Evolutionary conservation across 2,888 invertebrate species (phyloP).

Genomic region (Pasiphila rectangulata): DNA sequence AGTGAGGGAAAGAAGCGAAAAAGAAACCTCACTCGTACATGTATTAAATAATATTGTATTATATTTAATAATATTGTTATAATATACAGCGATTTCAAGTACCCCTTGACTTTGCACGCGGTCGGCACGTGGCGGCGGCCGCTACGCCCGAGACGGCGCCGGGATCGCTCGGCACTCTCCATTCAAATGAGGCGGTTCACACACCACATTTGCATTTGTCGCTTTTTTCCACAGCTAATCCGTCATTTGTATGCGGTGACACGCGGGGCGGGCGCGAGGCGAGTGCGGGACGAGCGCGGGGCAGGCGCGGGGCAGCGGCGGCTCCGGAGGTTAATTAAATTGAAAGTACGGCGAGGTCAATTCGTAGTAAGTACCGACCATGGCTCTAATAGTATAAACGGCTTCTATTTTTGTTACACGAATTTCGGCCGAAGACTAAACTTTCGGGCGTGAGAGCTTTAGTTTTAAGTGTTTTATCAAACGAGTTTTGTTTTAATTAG

Average conservation of each 20-base stretch:
- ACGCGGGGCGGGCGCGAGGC: slow-evolving; percentile 25
- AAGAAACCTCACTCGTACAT: too few relatives aligned
- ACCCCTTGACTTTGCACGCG: too few relatives aligned
- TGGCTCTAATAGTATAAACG: slow-evolving; percentile 21
- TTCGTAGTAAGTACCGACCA: too few relatives aligned
- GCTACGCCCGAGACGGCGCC: background rate
- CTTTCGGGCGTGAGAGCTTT: slow-evolving; percentile 11
- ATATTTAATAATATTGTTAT: too few relatives aligned
- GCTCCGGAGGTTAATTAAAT: slow-evolving; percentile 34
- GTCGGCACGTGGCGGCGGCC: too few relatives aligned
- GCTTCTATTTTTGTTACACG: slow-evolving; percentile 19
- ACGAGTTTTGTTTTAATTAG: slow-evolving; percentile 24
- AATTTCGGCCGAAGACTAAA: slow-evolving; percentile 13
- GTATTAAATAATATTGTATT: too few relatives aligned
- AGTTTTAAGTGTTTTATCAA: slow-evolving; percentile 11
- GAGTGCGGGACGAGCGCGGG: too few relatives aligned
- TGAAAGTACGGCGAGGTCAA: slow-evolving; percentile 27
- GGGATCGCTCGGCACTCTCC: background rate
- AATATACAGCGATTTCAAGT: too few relatives aligned
- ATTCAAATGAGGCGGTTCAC: background rate
- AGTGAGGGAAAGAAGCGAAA: too few relatives aligned
- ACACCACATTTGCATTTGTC: background rate
- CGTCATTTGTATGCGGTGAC: slow-evolving; percentile 41
- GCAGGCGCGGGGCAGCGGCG: slow-evolving; percentile 10
- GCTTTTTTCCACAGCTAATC: background rate